Conservation (phyloP, 2,888 invertebrate genomes). For the Physocephala rufipes region DNA sequence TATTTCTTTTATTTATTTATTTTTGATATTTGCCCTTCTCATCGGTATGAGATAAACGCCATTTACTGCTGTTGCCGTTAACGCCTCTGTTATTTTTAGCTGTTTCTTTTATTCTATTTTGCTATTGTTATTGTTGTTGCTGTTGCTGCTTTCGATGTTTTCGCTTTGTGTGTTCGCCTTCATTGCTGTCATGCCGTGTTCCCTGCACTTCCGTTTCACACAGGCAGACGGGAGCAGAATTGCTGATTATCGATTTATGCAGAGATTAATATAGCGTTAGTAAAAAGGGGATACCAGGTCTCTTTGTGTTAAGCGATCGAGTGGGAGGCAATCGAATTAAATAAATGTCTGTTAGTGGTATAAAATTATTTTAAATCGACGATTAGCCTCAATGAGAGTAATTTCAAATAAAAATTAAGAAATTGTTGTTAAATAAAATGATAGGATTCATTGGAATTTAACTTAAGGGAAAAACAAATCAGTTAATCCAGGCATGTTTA, state of each 20-base stretch:
- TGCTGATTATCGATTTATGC: constrained; percentile 10
- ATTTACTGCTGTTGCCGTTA: constrained; percentile 45
- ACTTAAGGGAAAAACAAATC: too few relatives aligned
- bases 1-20: constrained; percentile 12
- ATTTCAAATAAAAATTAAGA: too few relatives aligned
- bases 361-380: too few relatives aligned
- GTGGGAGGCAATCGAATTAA: not conserved
- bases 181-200: not conserved
- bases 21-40: constrained; percentile 29
- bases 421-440: not conserved
- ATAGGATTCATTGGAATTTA: not conserved
- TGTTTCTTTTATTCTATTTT: constrained; percentile 20
- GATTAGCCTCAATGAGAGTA: too few relatives aligned
- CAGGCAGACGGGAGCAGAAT: not conserved
- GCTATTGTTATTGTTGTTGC: constrained; percentile 47
- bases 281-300: constrained; percentile 29
- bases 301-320: constrained; percentile 1
- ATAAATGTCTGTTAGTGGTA: not conserved
- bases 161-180: not conserved
- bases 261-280: constrained; percentile 39
- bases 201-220: not conserved
- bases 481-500: too few relatives aligned
- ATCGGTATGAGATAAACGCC: constrained; percentile 38
- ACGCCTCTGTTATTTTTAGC: constrained; percentile 44
- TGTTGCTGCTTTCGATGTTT: constrained; percentile 38